Evolutionary conservation across 23 tunicate genomes (phyloP).

Genomic region (Ciona savignyi): DNA sequence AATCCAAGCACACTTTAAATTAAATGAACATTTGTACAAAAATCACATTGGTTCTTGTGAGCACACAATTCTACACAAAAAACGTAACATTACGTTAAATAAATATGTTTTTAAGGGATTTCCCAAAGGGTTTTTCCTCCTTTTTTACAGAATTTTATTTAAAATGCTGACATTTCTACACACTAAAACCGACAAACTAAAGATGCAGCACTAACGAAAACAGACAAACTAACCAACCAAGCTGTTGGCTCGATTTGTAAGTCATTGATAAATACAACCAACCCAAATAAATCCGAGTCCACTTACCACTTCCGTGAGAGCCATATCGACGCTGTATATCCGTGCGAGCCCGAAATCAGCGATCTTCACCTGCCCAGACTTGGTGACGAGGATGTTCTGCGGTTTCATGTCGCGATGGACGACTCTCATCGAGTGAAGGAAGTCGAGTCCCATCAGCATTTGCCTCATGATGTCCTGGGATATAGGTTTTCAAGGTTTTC

Average conservation of each 20-base stretch:
- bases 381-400: constrained; percentile 76
- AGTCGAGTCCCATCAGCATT: constrained; percentile 66
- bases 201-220: too few relatives aligned
- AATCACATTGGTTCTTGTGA: too few relatives aligned
- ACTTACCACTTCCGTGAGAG: constrained; percentile 88
- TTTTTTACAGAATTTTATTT: too few relatives aligned
- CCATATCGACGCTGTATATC: constrained; percentile 87
- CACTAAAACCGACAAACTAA: too few relatives aligned
- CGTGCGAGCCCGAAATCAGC: constrained; percentile 93
- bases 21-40: too few relatives aligned
- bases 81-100: too few relatives aligned
- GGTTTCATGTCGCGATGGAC: constrained; percentile 90
- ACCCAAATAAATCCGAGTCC: neutral
- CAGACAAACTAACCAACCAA: too few relatives aligned
- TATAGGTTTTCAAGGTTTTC: neutral
- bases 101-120: too few relatives aligned
- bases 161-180: too few relatives aligned
- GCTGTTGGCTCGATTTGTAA: neutral
- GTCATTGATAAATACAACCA: neutral
- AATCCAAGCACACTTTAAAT: too few relatives aligned
- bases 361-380: constrained; percentile 48
- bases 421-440: constrained; percentile 75
- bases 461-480: constrained; percentile 75
- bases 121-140: too few relatives aligned
- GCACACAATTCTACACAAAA: too few relatives aligned